These are phyloP conservation scores for Excalfactoria chinensis DNA, from an alignment of 2,113 vertebrate genomes.

Conservation along the genomic window DNA sequence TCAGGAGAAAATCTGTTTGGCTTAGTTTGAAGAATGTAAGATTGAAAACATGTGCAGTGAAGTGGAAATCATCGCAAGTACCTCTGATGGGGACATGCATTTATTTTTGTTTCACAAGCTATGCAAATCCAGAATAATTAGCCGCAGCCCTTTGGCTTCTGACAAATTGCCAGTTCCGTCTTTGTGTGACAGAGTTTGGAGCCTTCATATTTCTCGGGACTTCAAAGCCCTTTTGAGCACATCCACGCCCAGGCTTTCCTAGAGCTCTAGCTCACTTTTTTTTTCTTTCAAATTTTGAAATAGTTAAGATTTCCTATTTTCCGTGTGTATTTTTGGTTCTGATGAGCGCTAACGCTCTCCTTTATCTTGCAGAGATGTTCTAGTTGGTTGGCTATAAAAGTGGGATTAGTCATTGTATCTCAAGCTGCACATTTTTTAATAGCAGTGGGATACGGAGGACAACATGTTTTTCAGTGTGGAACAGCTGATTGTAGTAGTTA, in stretches of 20 bases:
- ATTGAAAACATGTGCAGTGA: conserved; percentile 42
- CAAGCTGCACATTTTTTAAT: conserved; percentile 32
- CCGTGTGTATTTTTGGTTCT: background rate
- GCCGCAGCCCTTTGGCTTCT: conserved; percentile 59
- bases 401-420: conserved; percentile 45
- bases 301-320: conserved; percentile 1
- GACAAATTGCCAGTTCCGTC: conserved; percentile 2
- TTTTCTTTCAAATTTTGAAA: background rate
- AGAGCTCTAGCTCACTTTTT: background rate
- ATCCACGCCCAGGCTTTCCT: background rate
- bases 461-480: conserved; percentile 29
- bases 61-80: conserved; percentile 55
- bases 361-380: conserved; percentile 40
- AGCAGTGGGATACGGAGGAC: conserved; percentile 12
- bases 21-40: conserved; percentile 34
- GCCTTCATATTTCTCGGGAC: rapidly evolving
- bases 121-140: conserved; percentile 63
- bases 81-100: conserved; percentile 43
- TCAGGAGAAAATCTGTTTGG: conserved; percentile 28
- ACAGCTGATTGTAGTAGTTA: conserved; percentile 41
- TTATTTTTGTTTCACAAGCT: conserved; percentile 61
- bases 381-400: conserved; percentile 28
- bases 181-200: conserved; percentile 33
- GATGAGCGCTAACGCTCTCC: background rate
- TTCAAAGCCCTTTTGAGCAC: background rate